phyloP scores from a whole-genome alignment of 1,140 invertebrate genomes.

The Phenacoccus solenopsis region DNA sequence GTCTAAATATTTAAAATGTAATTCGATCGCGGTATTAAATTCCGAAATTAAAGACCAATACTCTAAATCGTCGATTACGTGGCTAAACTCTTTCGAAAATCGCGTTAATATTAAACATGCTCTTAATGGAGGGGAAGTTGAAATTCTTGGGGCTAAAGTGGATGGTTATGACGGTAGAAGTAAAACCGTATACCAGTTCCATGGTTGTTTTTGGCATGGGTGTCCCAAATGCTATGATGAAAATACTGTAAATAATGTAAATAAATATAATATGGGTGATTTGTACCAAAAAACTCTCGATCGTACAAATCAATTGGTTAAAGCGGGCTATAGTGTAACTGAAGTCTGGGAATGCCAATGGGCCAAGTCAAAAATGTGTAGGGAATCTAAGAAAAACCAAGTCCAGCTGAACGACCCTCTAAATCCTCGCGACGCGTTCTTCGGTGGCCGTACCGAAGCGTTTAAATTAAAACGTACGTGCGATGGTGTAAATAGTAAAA shows the following conservation, averaged over 20 bases:
- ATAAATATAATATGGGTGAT: conserved; percentile 6
- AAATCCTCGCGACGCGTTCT: background rate
- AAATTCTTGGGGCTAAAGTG: conserved; percentile 11
- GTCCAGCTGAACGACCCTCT: background rate
- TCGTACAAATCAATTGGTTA: background rate
- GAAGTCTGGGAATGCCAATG: conserved; percentile 18
- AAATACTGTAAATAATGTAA: conserved; percentile 8
- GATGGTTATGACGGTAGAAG: conserved; percentile 14
- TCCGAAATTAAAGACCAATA: background rate
- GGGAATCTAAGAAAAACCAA: background rate
- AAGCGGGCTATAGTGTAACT: conserved; percentile 17
- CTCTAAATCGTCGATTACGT: conserved; percentile 10
- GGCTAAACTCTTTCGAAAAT: conserved; percentile 9
- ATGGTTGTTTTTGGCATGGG: conserved; percentile 18
- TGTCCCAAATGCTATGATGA: conserved; percentile 16
- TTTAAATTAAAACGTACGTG: background rate
- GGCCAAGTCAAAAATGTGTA: conserved; percentile 3
- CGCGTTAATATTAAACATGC: conserved; percentile 1
- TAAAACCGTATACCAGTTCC: conserved; percentile 15
- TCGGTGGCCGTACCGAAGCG: conserved; percentile 1
- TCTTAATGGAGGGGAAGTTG: conserved; percentile 10
- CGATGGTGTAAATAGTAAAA: background rate
- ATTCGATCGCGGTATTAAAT: conserved; percentile 4
- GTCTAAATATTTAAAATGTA: conserved; percentile 5
- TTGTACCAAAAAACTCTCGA: conserved; percentile 12